Conservation (phyloP, 1,140 invertebrate genomes). For the Ptiloglossa arizonensis region DNA sequence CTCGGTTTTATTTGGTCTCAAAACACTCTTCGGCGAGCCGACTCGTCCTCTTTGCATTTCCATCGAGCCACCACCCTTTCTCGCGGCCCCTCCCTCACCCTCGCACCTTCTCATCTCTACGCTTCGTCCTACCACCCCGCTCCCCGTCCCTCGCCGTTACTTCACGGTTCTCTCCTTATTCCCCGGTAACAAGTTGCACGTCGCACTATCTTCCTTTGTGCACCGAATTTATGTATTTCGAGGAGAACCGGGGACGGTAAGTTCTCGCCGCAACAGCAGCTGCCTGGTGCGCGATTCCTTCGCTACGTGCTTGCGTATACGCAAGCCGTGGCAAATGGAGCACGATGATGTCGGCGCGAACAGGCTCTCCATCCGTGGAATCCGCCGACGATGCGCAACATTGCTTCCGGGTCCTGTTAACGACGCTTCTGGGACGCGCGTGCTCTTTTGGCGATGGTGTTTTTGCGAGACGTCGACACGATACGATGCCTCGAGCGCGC, state of each 20-base stretch:
- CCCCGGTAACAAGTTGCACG: slow-evolving; percentile 54
- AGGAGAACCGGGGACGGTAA: not conserved
- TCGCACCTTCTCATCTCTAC: not conserved
- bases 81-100: not conserved
- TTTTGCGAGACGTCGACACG: not conserved
- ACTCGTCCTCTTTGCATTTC: slow-evolving; percentile 36
- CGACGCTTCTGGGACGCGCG: not conserved
- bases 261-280: slow-evolving; percentile 16
- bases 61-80: slow-evolving; percentile 24
- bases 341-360: slow-evolving; percentile 1
- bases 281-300: slow-evolving; percentile 2
- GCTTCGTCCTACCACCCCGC: not conserved
- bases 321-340: slow-evolving; percentile 10
- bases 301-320: not conserved
- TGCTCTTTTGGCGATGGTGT: not conserved
- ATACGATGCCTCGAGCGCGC: too few relatives aligned
- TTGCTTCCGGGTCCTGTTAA: not conserved
- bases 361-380: not conserved
- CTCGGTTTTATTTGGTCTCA: slow-evolving; percentile 59
- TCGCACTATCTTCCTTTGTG: slow-evolving; percentile 56
- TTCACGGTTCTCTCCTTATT: not conserved
- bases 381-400: not conserved
- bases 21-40: slow-evolving; percentile 53
- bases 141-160: too few relatives aligned
- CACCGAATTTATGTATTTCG: slow-evolving; percentile 57